phyloP scores from a whole-genome alignment of 2,888 invertebrate species.

The Ethmia dodecea region DNA sequence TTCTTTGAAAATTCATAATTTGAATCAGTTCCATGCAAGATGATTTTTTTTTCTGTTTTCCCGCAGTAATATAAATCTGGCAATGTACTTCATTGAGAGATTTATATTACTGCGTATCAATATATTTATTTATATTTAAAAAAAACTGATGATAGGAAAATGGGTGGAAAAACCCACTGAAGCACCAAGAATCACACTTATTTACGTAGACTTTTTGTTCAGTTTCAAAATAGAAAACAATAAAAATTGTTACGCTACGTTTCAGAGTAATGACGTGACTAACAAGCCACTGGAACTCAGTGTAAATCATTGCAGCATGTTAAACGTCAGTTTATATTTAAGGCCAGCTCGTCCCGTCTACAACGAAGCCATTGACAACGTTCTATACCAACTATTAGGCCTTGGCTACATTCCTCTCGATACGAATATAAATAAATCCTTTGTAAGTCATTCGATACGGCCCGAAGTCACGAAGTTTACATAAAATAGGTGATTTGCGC shows the following conservation, averaged over 20 bases:
- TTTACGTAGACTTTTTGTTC: too few relatives aligned
- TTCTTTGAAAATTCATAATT: too few relatives aligned
- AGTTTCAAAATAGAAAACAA: conserved; percentile 14
- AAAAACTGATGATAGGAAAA: too few relatives aligned
- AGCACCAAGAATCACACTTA: too few relatives aligned
- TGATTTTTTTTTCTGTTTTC: too few relatives aligned
- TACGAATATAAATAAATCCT: conserved; percentile 68
- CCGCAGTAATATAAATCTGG: too few relatives aligned
- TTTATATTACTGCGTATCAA: too few relatives aligned
- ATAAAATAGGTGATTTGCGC: conserved; percentile 74
- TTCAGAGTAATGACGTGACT: conserved; percentile 36
- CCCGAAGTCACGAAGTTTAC: conserved; percentile 75
- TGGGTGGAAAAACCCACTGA: too few relatives aligned
- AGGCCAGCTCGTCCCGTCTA: conserved; percentile 37
- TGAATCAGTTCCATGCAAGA: too few relatives aligned
- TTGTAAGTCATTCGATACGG: conserved; percentile 75
- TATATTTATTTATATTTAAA: too few relatives aligned
- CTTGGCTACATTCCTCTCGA: conserved; percentile 28
- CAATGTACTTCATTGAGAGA: too few relatives aligned
- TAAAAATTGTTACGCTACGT: conserved; percentile 16
- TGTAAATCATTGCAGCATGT: conserved; percentile 44
- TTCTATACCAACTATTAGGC: conserved; percentile 39
- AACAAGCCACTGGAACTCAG: conserved; percentile 42
- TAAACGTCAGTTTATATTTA: conserved; percentile 52
- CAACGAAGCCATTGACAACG: conserved; percentile 50